A percentile compares a stretch with the other conserved stretches of the same genome.
These are phyloP conservation scores for Sarcophaga caerulescens DNA, from an alignment of 2,888 invertebrate genomes.

Conservation along the genomic window DNA sequence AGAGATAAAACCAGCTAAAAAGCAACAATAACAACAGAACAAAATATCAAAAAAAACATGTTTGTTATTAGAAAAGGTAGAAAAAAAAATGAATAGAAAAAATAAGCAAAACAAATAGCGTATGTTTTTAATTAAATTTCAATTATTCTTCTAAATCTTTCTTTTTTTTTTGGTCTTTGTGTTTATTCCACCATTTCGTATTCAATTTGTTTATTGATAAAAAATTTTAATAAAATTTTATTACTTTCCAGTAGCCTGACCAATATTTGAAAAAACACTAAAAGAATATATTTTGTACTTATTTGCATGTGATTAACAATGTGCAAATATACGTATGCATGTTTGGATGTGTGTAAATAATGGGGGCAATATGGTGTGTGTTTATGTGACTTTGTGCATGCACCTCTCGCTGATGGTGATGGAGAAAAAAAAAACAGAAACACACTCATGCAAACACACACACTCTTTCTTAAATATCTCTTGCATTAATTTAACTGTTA, in stretches of 20 bases:
- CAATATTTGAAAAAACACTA: not conserved
- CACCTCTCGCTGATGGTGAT: not conserved
- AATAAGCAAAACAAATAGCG: not conserved
- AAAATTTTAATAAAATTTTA: not conserved
- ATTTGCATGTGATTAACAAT: not conserved
- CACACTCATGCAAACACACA: not conserved
- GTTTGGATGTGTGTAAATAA: not conserved
- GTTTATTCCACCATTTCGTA: not conserved
- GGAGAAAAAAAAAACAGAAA: not conserved
- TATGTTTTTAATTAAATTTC: constrained; percentile 30
- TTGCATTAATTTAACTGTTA: constrained; percentile 12
- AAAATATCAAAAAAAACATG: constrained; percentile 10
- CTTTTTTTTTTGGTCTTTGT: not conserved
- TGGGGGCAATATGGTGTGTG: not conserved
- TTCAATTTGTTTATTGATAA: constrained; percentile 39
- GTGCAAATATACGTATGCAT: not conserved
- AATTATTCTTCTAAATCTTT: not conserved
- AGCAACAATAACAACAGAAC: constrained; percentile 10
- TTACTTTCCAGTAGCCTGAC: constrained; percentile 8
- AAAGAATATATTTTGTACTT: not conserved
- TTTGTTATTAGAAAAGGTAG: constrained; percentile 27
- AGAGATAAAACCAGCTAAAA: not conserved
- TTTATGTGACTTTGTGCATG: not conserved
- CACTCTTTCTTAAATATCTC: not conserved
- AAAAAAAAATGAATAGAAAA: not conserved